Conservation (phyloP, 35 echinoderm and acorn worm species). For the Ophioderma brevispina region DNA sequence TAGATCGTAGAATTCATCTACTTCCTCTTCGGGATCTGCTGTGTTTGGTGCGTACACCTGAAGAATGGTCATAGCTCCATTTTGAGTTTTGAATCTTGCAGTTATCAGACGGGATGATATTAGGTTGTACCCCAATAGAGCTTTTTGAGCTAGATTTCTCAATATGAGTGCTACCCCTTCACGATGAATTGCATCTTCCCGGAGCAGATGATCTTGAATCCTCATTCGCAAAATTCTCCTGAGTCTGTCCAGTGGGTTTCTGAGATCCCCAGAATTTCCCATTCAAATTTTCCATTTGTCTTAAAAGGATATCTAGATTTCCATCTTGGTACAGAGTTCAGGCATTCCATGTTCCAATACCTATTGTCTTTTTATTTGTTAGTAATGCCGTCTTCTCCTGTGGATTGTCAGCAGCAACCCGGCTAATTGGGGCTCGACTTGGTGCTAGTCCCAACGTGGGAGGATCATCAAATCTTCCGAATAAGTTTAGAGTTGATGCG, state of each 20-base stretch:
- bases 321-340: slow-evolving; percentile 14
- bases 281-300: slow-evolving; percentile 33
- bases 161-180: slow-evolving; percentile 35
- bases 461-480: too few species aligned
- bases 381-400: too few species aligned
- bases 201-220: slow-evolving; percentile 49
- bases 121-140: slow-evolving; percentile 54
- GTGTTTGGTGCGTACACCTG: slow-evolving; percentile 62
- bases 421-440: too few species aligned
- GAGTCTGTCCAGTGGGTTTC: slow-evolving; percentile 48
- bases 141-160: slow-evolving; percentile 36
- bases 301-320: not conserved
- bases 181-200: slow-evolving; percentile 35
- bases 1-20: slow-evolving; percentile 56
- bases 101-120: slow-evolving; percentile 47
- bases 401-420: too few species aligned
- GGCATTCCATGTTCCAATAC: slow-evolving; percentile 43
- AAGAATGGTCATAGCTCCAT: slow-evolving; percentile 33
- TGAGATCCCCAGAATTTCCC: slow-evolving; percentile 45
- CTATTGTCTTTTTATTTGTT: too few species aligned
- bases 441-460: too few species aligned
- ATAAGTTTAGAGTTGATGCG: too few species aligned
- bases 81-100: slow-evolving; percentile 48
- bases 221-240: slow-evolving; percentile 32
- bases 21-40: not conserved